Percentiles rank a stretch among this genome's conserved stretches.
These are phyloP conservation scores for Grammomys surdaster DNA, from an alignment of 2,113 vertebrate genomes.

Conservation along the genomic window DNA sequence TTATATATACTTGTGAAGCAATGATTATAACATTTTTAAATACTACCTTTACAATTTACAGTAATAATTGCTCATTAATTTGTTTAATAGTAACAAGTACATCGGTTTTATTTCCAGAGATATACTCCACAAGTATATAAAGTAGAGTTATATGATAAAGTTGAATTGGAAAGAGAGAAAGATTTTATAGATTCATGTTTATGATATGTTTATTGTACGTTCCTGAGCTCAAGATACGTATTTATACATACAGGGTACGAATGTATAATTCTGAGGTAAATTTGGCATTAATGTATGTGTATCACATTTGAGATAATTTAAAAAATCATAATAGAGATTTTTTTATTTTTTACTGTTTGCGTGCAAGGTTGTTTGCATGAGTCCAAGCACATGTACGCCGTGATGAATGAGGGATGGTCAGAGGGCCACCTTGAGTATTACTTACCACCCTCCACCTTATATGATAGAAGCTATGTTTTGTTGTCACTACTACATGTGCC, in stretches of 20 bases:
- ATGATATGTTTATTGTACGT: not conserved
- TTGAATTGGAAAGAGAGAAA: not conserved
- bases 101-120: rapidly evolving
- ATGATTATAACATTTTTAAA: not conserved
- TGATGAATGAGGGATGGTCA: no score
- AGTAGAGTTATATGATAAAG: not conserved
- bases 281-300: not conserved
- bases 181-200: not conserved
- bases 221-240: not conserved
- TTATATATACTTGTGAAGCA: not conserved
- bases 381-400: not conserved
- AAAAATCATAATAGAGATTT: not conserved
- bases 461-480: not conserved
- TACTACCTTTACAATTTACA: not conserved
- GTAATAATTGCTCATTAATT: not conserved
- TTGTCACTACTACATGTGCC: not conserved
- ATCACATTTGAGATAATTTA: not conserved
- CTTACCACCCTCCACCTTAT: not conserved
- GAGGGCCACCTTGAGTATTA: not conserved
- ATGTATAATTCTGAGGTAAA: not conserved
- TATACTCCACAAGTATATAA: not conserved
- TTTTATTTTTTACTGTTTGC: not conserved
- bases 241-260: not conserved
- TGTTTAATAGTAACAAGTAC: not conserved
- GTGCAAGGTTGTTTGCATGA: no score